A percentile compares a stretch with the other conserved stretches of the same genome.
Evolutionary conservation across 1,140 invertebrate genomes (phyloP).

Genomic region (Drosophila pandora): DNA sequence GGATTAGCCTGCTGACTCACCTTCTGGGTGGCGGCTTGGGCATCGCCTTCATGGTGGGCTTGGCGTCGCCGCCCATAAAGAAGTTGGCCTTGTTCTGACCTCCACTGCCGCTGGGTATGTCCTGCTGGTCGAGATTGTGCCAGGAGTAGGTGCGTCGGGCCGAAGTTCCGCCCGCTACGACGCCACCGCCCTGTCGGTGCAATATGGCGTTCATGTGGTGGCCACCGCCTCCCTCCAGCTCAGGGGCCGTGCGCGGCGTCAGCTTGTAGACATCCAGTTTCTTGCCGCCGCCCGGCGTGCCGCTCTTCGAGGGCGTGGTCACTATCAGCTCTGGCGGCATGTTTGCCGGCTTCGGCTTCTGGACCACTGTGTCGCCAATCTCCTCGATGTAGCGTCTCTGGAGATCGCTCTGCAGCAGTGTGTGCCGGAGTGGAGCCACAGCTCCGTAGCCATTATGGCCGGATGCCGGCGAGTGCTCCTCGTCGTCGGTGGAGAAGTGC

Average conservation of each 20-base stretch:
- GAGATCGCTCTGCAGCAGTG: conserved; percentile 72
- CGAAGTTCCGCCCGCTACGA: conserved; percentile 1
- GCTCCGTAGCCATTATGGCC: conserved; percentile 52
- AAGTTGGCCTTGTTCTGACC: conserved; percentile 31
- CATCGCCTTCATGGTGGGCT: conserved; percentile 36
- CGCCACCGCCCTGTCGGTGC: conserved; percentile 21
- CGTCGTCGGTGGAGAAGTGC: conserved; percentile 85
- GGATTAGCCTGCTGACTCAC: conserved; percentile 17
- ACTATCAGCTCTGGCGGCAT: conserved; percentile 83
- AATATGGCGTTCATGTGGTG: conserved; percentile 2
- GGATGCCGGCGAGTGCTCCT: conserved; percentile 65
- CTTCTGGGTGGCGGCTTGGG: conserved; percentile 40
- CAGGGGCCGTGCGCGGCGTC: conserved; percentile 59
- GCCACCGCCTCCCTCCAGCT: conserved; percentile 11
- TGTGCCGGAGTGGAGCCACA: conserved; percentile 65
- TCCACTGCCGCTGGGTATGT: conserved; percentile 14
- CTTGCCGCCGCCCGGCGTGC: conserved; percentile 30
- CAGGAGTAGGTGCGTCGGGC: conserved; percentile 78
- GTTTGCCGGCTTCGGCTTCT: conserved; percentile 55
- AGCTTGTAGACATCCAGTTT: conserved; percentile 63
- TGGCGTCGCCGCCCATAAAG: conserved; percentile 29
- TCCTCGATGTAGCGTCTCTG: conserved; percentile 76
- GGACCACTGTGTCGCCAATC: conserved; percentile 66
- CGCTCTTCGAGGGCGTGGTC: conserved; percentile 69
- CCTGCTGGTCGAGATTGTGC: conserved; percentile 77